Base-by-base conservation (phyloP, 1,140 invertebrate species). In the Spodoptera litura region DNA sequence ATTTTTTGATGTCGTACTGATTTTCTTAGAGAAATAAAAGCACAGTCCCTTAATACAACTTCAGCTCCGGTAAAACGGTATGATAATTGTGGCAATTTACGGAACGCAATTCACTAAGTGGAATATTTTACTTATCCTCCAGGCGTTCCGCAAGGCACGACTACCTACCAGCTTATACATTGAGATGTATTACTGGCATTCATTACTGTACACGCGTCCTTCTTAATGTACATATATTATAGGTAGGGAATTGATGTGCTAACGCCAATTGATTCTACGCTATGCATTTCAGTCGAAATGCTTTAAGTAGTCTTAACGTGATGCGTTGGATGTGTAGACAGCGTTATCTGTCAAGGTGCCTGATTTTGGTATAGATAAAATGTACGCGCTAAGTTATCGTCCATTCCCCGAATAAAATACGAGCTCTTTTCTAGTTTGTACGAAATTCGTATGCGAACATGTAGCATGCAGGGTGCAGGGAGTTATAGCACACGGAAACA, bases 81-180 rank as follows among this genome's bases (percentile, higher is more conserved):
- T 90, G 88, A 85, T 90, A 92, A 89, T 88, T 88, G 80, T 84
- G 79, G 71, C 83, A 79, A 89, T 88, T 85, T 81, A 82, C 83
- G 81, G 72, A 78, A 79, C 79, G 78, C 90, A 93, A 93, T 92
- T 86, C 83, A 64, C 85, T 92, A 89, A 93, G 86, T 92, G 90
- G 86, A 85, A 87, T 88, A 86, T 88, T 86, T 88, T 87, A 88
- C 90, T 93, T 90, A 93, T 93, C 92, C 91, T 84, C 79, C 59
- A 77, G 72, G 78, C 83, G 83, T 85, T 80, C 68, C 79, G 53
- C 79, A 71, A 83, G 86, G 89, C 92, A 93, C 92, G 92, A 76
- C 82, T 78, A 88, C 86, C 85, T 86, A 83, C 78, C 71, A 81
- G 62, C 77, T 88, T 86, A 89, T 88, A 81, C 87, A 91, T 89